Percentiles rank a stretch among this genome's conserved stretches.
These are phyloP conservation scores for Coranthus polyacanthus DNA, from an alignment of 2,797 vertebrate species.

Conservation along the genomic window DNA sequence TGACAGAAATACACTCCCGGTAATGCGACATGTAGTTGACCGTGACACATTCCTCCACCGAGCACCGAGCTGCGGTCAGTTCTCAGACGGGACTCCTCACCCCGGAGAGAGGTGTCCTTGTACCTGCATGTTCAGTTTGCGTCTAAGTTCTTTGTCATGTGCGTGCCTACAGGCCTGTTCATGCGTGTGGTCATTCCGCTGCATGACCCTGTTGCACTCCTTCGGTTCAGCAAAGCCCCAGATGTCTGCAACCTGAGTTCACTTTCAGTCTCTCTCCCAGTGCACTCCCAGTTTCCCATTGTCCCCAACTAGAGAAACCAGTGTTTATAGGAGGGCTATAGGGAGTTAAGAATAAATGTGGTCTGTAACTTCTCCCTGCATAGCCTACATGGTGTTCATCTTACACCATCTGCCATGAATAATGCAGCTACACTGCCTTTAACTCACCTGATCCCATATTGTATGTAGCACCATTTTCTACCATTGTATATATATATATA, in stretches of 20 bases:
- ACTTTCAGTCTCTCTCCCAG: conserved; percentile 16
- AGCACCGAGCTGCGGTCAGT: conserved; percentile 71
- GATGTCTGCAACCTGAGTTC: conserved; percentile 37
- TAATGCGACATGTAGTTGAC: conserved; percentile 79
- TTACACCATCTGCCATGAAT: conserved; percentile 60
- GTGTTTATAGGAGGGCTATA: conserved; percentile 6
- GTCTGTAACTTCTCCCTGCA: neutral
- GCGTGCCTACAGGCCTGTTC: neutral
- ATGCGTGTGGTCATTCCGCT: conserved; percentile 11
- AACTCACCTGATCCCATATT: conserved; percentile 41
- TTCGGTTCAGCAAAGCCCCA: conserved; percentile 26
- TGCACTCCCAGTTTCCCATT: conserved; percentile 1
- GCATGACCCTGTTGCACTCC: conserved; percentile 42
- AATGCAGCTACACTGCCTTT: conserved; percentile 55
- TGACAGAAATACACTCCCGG: conserved; percentile 76
- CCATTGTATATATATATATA: no score
- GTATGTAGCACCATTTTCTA: neutral
- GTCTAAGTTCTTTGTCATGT: neutral
- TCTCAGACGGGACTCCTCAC: conserved; percentile 79
- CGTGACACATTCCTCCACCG: conserved; percentile 69
- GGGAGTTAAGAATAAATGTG: conserved; percentile 9
- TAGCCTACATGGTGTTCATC: conserved; percentile 33
- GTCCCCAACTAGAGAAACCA: conserved; percentile 23
- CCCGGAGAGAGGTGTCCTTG: conserved; percentile 25
- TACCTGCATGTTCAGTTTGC: conserved; percentile 1